Conservation (phyloP, 2,888 invertebrate species). For the Idaea biselata region DNA sequence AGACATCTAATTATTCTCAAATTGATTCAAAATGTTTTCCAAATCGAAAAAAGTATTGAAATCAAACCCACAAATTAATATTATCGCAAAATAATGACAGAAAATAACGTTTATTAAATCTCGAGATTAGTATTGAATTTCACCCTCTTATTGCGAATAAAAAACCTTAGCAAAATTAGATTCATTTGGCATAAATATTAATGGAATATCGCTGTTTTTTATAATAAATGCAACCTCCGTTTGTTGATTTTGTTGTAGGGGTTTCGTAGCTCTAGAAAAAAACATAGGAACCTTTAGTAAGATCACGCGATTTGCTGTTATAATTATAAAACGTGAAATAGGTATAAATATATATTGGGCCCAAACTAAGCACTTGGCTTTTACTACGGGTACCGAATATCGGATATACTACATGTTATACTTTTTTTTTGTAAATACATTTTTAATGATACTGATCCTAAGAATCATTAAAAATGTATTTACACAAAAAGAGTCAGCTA, state of each 20-base stretch:
- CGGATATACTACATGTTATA: no score
- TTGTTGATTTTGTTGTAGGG: background rate
- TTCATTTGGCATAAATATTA: background rate
- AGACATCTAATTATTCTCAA: background rate
- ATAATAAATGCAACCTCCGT: constrained; percentile 1
- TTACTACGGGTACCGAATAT: no score
- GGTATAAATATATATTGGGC: no score
- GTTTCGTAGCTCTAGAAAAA: no score
- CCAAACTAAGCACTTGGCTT: no score
- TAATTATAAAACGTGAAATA: no score
- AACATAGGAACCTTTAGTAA: background rate
- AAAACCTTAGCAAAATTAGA: background rate
- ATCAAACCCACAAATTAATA: background rate
- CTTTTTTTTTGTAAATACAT: no score
- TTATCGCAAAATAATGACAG: background rate
- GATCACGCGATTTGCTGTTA: no score
- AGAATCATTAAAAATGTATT: no score
- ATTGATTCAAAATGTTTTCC: background rate
- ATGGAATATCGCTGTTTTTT: constrained; percentile 5
- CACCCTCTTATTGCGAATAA: background rate
- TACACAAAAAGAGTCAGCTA: no score
- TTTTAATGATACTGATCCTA: no score
- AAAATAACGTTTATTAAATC: background rate
- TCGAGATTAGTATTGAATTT: background rate
- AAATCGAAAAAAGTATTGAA: background rate